These are phyloP conservation scores for Acleris emargana DNA, from an alignment of 2,888 invertebrate species.

Conservation along the genomic window DNA sequence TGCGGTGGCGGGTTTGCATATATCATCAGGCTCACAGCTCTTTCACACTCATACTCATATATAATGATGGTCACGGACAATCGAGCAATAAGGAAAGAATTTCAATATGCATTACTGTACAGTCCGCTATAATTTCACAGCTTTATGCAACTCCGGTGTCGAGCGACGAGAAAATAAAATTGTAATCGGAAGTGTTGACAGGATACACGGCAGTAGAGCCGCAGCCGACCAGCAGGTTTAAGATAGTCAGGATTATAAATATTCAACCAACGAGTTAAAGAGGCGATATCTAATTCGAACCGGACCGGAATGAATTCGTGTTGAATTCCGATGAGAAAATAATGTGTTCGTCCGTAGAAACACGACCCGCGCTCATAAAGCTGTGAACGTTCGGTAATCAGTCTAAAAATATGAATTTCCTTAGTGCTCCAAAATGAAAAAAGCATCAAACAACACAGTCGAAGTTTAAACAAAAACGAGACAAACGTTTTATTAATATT, in stretches of 20 bases:
- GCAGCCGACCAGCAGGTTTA: neutral
- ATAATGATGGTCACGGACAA: slow-evolving; percentile 66
- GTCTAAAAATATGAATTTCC: slow-evolving; percentile 55
- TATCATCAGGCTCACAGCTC: slow-evolving; percentile 62
- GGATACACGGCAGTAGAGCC: neutral
- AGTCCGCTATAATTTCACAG: slow-evolving; percentile 46
- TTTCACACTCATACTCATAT: slow-evolving; percentile 63
- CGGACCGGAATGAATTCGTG: too few relatives aligned
- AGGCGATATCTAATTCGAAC: slow-evolving; percentile 1
- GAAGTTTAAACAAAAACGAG: slow-evolving; percentile 63
- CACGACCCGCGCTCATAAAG: slow-evolving; percentile 23
- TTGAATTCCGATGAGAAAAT: slow-evolving; percentile 17
- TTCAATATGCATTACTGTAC: slow-evolving; percentile 9
- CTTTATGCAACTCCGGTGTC: slow-evolving; percentile 48
- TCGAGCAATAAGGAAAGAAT: slow-evolving; percentile 73
- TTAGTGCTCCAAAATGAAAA: slow-evolving; percentile 73
- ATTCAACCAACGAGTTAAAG: slow-evolving; percentile 4
- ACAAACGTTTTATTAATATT: slow-evolving; percentile 50
- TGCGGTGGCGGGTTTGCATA: slow-evolving; percentile 73
- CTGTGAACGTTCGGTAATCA: slow-evolving; percentile 17
- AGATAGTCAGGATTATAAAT: slow-evolving; percentile 1
- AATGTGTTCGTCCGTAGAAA: slow-evolving; percentile 7
- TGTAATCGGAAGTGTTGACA: slow-evolving; percentile 27
- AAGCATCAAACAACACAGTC: slow-evolving; percentile 68
- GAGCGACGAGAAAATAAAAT: slow-evolving; percentile 36